Evolutionary conservation across 2,888 invertebrate species (phyloP), one percentile per base, ranked within the genome.

Genomic region (Tetropium fuscum): DNA sequence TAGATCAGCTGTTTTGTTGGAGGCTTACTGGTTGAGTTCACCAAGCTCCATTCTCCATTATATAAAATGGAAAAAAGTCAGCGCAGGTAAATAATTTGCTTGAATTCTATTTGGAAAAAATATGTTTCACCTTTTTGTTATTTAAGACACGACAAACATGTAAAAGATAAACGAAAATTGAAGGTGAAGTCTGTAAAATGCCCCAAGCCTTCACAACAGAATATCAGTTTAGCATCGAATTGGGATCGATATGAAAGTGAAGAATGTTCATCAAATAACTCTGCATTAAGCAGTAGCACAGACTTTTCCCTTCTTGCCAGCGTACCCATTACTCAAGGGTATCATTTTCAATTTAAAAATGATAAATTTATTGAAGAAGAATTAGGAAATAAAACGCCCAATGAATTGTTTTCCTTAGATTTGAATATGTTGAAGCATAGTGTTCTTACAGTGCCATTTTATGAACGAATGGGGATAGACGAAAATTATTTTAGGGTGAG

Each of bases 301-400:
- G 60, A 65, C 43, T 65, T 56, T 44, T 19, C 58, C 0, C 30
- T 62, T 11, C 44, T 65, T 6, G 57, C 65, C 1, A 60, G 47
- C 19, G 53, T 58, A 30, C 65, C 65, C 6, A 65, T 65, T 19
- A 38, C 53, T 2, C 51, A 32, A 8, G 65, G 65, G n/a, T 58
- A 55, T 40, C 65, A 63, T 49, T 65, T 65, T 27, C 62, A 63
- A 27, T 65, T 65, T 18, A 65, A 60, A 48, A 55, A 51, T 30
- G 59, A 60, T 20, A 62, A 60, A 53, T 11, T 49, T 38, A 34
- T 44, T 7, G 34, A 44, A 15, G 25, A 36, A 1, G 60, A 61
- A 27, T 19, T 18, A 13, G 47, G 47, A 25, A 13, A 15, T 3
- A 57, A 56, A 41, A 7, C 19, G 3, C 18, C 51, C 2, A 10